A percentile compares a stretch with the other conserved stretches of the same genome.
phyloP scores from a whole-genome alignment of 2,797 vertebrate species.

The Enteromius thamalakanensis region DNA sequence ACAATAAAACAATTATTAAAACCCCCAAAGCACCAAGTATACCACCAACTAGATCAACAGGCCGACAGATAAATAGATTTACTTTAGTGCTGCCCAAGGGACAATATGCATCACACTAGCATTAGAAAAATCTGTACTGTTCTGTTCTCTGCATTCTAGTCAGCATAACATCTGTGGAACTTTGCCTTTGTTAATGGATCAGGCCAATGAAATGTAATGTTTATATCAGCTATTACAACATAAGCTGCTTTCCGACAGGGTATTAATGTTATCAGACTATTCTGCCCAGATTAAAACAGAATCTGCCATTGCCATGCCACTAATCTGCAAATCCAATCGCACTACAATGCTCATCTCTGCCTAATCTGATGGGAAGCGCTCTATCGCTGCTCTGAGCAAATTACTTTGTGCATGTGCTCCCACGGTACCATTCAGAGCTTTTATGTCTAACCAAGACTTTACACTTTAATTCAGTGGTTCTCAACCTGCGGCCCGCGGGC shows the following conservation, averaged over 20 bases:
- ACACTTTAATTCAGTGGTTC: background rate
- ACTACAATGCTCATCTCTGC: constrained; percentile 52
- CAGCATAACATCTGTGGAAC: constrained; percentile 40
- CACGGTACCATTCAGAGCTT: constrained; percentile 27
- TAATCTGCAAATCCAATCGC: constrained; percentile 60
- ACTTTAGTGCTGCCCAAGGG: constrained; percentile 8
- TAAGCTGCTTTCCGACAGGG: constrained; percentile 75
- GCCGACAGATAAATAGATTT: constrained; percentile 31
- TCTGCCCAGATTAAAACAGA: constrained; percentile 69
- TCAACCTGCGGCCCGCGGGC: too few species aligned
- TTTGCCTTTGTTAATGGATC: constrained; percentile 64
- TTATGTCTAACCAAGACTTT: constrained; percentile 29
- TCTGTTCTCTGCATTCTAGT: background rate
- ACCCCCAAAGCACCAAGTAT: constrained; percentile 14
- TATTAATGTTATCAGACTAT: constrained; percentile 68
- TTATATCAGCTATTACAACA: constrained; percentile 62
- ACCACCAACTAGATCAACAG: constrained; percentile 25
- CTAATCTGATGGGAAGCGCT: constrained; percentile 49
- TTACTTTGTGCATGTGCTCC: constrained; percentile 9
- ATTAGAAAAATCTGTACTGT: constrained; percentile 12
- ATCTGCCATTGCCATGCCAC: constrained; percentile 44
- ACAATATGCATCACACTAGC: constrained; percentile 15
- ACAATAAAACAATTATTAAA: constrained; percentile 40
- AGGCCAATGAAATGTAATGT: constrained; percentile 64
- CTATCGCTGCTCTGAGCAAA: constrained; percentile 27